phyloP scores from a whole-genome alignment of 2,113 vertebrate species.

The Alces alces region DNA sequence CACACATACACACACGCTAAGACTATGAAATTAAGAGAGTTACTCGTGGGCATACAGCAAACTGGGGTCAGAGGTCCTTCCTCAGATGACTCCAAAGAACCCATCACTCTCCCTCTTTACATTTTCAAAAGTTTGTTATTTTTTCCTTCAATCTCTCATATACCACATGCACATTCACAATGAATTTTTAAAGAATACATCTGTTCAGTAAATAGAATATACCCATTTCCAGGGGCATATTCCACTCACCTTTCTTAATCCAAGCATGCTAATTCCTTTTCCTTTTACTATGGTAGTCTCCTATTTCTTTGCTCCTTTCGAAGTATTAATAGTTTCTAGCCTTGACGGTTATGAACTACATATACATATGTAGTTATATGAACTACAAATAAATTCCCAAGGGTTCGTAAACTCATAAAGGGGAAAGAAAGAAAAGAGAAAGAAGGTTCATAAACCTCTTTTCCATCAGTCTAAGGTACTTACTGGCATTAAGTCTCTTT shows the following conservation, averaged over 20 bases:
- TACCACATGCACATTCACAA: background rate
- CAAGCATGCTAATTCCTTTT: background rate
- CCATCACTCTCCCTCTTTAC: background rate
- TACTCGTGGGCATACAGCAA: background rate
- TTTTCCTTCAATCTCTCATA: background rate
- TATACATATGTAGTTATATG: background rate
- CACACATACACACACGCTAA: background rate
- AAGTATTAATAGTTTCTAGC: constrained; percentile 14
- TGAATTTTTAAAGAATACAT: background rate
- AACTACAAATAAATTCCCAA: constrained; percentile 16
- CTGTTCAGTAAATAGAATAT: background rate
- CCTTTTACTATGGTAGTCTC: background rate
- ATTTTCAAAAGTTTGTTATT: background rate
- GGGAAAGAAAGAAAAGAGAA: background rate
- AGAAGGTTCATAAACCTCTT: background rate
- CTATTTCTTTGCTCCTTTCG: background rate
- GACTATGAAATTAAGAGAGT: background rate
- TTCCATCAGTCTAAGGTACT: background rate
- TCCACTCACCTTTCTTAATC: background rate
- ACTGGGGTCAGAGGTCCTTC: background rate
- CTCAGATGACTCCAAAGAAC: background rate
- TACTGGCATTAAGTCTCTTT: background rate
- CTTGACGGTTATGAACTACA: background rate
- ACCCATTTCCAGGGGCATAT: background rate
- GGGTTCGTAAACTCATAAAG: background rate